A percentile compares a stretch with the other conserved stretches of the same genome.
Conservation (phyloP, 2,113 vertebrate species). For the Tychaedon coryphoeus region DNA sequence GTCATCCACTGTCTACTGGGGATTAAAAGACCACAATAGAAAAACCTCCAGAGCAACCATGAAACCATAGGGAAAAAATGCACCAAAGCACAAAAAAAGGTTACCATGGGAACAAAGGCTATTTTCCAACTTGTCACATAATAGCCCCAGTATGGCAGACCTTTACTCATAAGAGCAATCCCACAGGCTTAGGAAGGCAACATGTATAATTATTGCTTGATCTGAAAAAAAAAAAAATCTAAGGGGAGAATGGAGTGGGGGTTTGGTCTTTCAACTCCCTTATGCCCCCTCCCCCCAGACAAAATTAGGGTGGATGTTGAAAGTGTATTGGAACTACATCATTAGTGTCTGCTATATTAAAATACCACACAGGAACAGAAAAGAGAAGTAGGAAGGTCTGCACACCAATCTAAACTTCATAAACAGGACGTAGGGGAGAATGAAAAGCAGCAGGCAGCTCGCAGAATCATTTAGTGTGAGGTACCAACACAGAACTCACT, state of each 20-base stretch:
- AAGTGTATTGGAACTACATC: background rate
- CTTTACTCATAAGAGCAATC: slow-evolving; percentile 46
- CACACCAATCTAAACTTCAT: background rate
- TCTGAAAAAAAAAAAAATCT: background rate
- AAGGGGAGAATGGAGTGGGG: background rate
- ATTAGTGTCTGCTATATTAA: background rate
- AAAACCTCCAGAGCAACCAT: slow-evolving; percentile 58
- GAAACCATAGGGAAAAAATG: slow-evolving; percentile 55
- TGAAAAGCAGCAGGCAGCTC: background rate
- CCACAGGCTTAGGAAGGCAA: slow-evolving; percentile 2
- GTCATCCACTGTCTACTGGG: background rate
- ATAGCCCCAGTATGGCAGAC: slow-evolving; percentile 56
- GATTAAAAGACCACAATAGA: slow-evolving; percentile 48
- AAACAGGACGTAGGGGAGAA: background rate
- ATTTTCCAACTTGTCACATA: slow-evolving; percentile 62
- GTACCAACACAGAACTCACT: background rate
- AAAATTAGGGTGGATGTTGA: background rate
- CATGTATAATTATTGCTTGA: slow-evolving; percentile 3
- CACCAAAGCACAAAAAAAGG: slow-evolving; percentile 51
- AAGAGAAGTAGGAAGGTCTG: background rate
- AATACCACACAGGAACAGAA: background rate
- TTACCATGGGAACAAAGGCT: slow-evolving; percentile 67
- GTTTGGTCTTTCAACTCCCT: background rate
- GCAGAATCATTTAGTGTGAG: background rate
- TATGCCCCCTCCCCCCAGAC: background rate